These are phyloP conservation scores for Antrozous pallidus DNA, from an alignment of 2,797 vertebrate genomes.

Conservation along the genomic window DNA sequence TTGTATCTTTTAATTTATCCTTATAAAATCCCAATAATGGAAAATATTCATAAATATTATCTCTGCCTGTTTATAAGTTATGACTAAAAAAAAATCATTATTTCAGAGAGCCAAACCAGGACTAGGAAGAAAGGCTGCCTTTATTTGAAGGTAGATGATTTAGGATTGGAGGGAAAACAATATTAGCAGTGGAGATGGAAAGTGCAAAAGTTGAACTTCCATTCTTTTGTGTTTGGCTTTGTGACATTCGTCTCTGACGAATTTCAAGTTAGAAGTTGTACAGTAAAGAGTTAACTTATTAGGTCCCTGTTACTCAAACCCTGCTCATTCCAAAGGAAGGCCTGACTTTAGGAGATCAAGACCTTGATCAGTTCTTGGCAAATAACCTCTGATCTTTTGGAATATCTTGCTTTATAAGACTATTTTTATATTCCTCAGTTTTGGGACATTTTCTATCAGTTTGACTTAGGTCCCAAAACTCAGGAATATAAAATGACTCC, in stretches of 20 bases:
- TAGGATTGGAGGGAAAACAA: not conserved
- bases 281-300: not conserved
- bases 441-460: not conserved
- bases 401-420: not conserved
- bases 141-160: slow-evolving; percentile 8
- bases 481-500: too few species aligned
- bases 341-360: not conserved
- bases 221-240: not conserved
- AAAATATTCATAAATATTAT: not conserved
- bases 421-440: not conserved
- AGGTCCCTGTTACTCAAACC: not conserved
- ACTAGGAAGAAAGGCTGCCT: not conserved
- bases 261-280: not conserved
- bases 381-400: not conserved
- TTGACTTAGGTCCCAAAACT: too few species aligned
- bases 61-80: not conserved
- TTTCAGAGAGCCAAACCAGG: not conserved
- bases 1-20: not conserved
- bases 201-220: not conserved
- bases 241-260: not conserved
- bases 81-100: slow-evolving; percentile 47
- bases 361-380: not conserved
- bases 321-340: not conserved
- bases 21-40: not conserved
- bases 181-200: fast-evolving